Evolutionary conservation across 2,797 vertebrate genomes (phyloP), one percentile per base, ranked within the genome.

Genomic region (Corythornis leucogaster): DNA sequence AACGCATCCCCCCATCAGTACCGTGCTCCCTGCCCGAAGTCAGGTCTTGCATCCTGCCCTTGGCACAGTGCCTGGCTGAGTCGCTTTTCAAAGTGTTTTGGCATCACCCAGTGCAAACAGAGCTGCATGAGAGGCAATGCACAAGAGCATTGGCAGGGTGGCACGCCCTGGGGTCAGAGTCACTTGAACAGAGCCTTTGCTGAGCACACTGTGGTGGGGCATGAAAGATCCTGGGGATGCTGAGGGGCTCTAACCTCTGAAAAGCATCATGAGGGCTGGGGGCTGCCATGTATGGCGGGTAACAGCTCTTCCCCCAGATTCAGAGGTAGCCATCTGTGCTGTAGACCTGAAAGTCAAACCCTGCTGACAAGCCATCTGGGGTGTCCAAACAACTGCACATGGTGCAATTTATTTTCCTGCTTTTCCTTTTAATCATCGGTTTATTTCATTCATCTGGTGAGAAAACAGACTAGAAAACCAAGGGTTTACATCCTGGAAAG

Each of bases 291-390:
- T 70, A 43, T 7, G 0, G 61, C 0, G 24, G 78, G 75, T 69
- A 88, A 46, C 45, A 67, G 64, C 78, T 86, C 93, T 88, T 93
- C 74, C 59, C 62, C 67, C 22, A 2, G 80, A 70, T 86, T 62
- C 78, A 69, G 94, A 81, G 78, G 68, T 62, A 91, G 68, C 93
- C 94, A 95, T 95, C 94, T 96, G 94, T 92, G 92, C 94, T 88
- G 86, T 84, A 92, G 95, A 93, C 95, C 94, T 93, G 78, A 76
- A 91, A 92, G 92, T 94, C 87, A 92, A 94, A 86, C 59, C 91
- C 94, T 67, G 89, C 95, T 96, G 91, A 94, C 83, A 88, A 95
- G 77, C 91, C 95, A 90, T 93, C 94, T 96, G 95, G 94, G 91
- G 66, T 94, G 91, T 93, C 96, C 92, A 91, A 95, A 90, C 2